Percentiles rank a stretch among this genome's conserved stretches.
Evolutionary conservation across 1,140 invertebrate species (phyloP).

Genomic region (Liolophura sinensis): DNA sequence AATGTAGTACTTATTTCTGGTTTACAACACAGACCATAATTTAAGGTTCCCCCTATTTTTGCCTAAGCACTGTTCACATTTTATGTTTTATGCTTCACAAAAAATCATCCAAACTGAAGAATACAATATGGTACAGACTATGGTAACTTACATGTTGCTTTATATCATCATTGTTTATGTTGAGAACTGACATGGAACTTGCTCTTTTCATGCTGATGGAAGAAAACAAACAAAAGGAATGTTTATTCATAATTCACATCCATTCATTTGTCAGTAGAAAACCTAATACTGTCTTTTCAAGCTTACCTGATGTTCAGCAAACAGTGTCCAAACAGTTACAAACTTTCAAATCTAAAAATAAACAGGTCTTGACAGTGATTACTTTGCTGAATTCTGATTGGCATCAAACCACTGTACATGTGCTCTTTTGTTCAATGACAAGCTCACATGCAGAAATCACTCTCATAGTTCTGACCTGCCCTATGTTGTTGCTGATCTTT

Average conservation of each 20-base stretch:
- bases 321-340: too few relatives aligned
- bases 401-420: too few relatives aligned
- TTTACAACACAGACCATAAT: background rate
- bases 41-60: background rate
- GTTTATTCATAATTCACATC: background rate
- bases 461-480: too few relatives aligned
- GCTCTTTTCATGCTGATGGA: constrained; percentile 68
- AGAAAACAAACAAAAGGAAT: constrained; percentile 24
- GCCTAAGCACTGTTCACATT: background rate
- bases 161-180: constrained; percentile 55
- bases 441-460: too few relatives aligned
- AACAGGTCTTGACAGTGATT: too few relatives aligned
- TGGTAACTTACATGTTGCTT: constrained; percentile 49
- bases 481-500: too few relatives aligned
- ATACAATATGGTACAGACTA: background rate
- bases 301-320: too few relatives aligned
- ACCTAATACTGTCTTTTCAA: background rate
- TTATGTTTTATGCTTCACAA: background rate
- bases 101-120: too few relatives aligned
- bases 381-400: too few relatives aligned
- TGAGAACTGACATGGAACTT: constrained; percentile 69
- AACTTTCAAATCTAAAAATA: too few relatives aligned
- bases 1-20: background rate
- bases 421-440: too few relatives aligned
- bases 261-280: background rate